These are phyloP conservation scores for Pogonomyrmex barbatus DNA, from an alignment of 1,140 invertebrate genomes.

Conservation along the genomic window DNA sequence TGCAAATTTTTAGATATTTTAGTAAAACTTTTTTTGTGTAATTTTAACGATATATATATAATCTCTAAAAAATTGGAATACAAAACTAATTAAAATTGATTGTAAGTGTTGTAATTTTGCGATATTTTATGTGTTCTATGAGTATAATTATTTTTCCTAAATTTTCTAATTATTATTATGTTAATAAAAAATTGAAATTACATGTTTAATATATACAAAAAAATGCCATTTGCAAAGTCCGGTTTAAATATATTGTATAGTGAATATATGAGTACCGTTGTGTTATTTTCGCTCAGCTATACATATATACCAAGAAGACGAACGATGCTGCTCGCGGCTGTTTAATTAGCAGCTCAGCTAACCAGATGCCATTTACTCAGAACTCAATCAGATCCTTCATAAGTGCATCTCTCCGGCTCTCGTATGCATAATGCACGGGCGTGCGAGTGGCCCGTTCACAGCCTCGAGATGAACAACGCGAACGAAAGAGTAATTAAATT, in stretches of 20 bases:
- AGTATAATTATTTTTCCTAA: not conserved
- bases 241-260: conserved; percentile 44
- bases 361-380: conserved; percentile 85
- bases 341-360: conserved; percentile 85
- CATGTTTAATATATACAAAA: not conserved
- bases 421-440: conserved; percentile 84
- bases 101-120: not conserved
- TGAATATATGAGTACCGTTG: conserved; percentile 56
- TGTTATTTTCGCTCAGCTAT: conserved; percentile 59
- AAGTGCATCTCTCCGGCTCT: conserved; percentile 79
- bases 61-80: not conserved
- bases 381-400: conserved; percentile 86
- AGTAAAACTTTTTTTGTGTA: too few species aligned
- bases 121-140: not conserved
- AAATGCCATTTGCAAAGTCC: not conserved
- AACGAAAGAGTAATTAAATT: conserved; percentile 79
- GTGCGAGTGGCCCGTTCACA: conserved; percentile 56
- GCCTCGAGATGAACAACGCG: conserved; percentile 61
- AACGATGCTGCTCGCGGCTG: conserved; percentile 79
- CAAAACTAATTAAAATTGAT: not conserved
- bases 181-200: not conserved
- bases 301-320: conserved; percentile 61
- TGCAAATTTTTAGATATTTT: too few species aligned
- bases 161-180: not conserved
- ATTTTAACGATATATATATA: not conserved